These are phyloP conservation scores for Carassius gibelio DNA, from an alignment of 2,113 vertebrate species.

Conservation along the genomic window DNA sequence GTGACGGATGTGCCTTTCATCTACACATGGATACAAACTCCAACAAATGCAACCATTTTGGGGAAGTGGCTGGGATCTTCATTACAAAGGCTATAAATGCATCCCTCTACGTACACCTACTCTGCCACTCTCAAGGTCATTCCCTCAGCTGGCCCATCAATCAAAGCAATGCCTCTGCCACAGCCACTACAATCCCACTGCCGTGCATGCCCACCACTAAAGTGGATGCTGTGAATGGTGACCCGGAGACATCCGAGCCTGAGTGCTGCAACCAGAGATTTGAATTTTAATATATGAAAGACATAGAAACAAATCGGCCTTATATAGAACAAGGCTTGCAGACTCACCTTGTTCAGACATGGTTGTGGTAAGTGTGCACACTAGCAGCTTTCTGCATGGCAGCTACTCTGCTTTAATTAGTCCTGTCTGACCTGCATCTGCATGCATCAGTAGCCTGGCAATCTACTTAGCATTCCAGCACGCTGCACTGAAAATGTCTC, in stretches of 20 bases:
- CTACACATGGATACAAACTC: slow-evolving; percentile 28
- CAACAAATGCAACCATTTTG: slow-evolving; percentile 22
- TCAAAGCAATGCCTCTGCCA: slow-evolving; percentile 33
- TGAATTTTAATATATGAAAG: slow-evolving; percentile 14
- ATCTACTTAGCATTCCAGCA: slow-evolving; percentile 21
- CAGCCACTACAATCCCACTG: slow-evolving; percentile 9
- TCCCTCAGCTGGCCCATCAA: slow-evolving; percentile 43
- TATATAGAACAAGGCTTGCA: neutral
- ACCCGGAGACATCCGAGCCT: slow-evolving; percentile 1
- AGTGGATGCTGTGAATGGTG: neutral
- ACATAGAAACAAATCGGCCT: neutral
- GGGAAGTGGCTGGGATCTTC: slow-evolving; percentile 40
- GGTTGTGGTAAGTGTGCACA: neutral
- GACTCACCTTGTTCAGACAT: neutral
- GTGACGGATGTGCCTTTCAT: slow-evolving; percentile 37
- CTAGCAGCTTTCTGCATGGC: slow-evolving; percentile 31
- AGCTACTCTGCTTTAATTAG: slow-evolving; percentile 43
- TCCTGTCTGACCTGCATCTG: slow-evolving; percentile 51
- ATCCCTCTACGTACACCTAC: slow-evolving; percentile 11
- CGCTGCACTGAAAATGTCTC: slow-evolving; percentile 7
- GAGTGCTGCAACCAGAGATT: neutral
- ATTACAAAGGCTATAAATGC: slow-evolving; percentile 48
- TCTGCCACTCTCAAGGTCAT: slow-evolving; percentile 49
- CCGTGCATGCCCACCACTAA: neutral
- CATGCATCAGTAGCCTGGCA: slow-evolving; percentile 13